These are phyloP conservation scores for Sitobion miscanthi DNA, from an alignment of 1,140 invertebrate genomes.

Conservation along the genomic window DNA sequence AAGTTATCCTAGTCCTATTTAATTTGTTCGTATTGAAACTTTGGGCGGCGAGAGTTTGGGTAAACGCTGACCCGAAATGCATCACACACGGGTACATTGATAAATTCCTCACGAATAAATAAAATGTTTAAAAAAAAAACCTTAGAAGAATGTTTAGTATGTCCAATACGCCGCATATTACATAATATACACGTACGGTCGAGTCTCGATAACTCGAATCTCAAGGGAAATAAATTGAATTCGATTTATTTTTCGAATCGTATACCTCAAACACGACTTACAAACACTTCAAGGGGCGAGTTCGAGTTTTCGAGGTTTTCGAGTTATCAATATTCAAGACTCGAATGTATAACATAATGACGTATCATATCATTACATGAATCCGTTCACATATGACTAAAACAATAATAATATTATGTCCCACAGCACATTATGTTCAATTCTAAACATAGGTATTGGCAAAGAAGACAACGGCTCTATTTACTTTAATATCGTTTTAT, in stretches of 20 bases:
- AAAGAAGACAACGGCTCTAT: not conserved
- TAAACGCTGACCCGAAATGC: not conserved
- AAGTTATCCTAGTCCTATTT: not conserved
- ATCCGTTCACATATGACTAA: not conserved
- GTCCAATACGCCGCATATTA: not conserved
- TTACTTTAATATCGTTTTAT: not conserved
- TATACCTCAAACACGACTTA: too few species aligned
- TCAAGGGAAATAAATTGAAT: too few species aligned
- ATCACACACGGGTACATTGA: not conserved
- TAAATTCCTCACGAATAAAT: not conserved
- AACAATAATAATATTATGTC: not conserved
- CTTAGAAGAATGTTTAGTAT: not conserved
- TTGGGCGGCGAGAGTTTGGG: fast-evolving
- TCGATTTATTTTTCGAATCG: too few species aligned
- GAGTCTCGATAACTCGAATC: too few species aligned
- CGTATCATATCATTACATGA: too few species aligned
- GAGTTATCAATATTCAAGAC: too few species aligned
- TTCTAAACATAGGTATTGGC: not conserved
- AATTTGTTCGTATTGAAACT: not conserved
- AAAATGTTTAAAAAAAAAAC: not conserved
- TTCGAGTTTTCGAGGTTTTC: too few species aligned
- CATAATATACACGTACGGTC: not conserved
- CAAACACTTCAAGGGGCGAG: too few species aligned
- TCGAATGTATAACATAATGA: too few species aligned
- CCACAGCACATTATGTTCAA: not conserved